Conservation (phyloP, 2,888 invertebrate genomes). For the Mythimna ferrago region DNA sequence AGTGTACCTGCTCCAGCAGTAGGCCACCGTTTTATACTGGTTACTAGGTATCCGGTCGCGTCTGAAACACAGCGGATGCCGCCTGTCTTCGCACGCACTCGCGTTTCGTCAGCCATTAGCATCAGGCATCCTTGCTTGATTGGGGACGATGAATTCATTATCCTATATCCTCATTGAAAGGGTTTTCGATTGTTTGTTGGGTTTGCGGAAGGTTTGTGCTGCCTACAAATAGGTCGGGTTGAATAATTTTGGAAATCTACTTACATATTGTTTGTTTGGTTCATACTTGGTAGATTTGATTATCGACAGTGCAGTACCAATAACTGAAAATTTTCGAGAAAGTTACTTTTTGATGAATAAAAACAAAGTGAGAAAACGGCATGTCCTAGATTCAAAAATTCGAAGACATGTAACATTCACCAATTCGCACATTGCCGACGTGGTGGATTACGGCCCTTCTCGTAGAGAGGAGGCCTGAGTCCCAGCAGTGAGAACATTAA, state of each 20-base stretch:
- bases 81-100: conserved; percentile 54
- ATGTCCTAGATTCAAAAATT: no score
- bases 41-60: conserved; percentile 31
- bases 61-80: conserved; percentile 62
- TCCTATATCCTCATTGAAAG: conserved; percentile 33
- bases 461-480: no score
- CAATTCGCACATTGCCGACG: no score
- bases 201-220: background rate
- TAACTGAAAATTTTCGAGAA: no score
- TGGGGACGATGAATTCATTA: conserved; percentile 60
- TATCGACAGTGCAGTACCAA: background rate
- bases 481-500: no score
- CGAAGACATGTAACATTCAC: no score
- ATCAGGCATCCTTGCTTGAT: conserved; percentile 68
- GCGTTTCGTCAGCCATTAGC: conserved; percentile 67
- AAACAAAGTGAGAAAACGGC: no score
- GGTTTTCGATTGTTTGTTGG: conserved; percentile 25
- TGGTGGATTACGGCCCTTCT: no score
- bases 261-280: background rate
- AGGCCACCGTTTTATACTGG: conserved; percentile 52
- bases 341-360: no score
- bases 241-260: background rate
- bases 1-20: conserved; percentile 70
- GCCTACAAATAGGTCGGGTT: background rate
- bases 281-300: background rate